phyloP scores from a whole-genome alignment of 1,140 invertebrate genomes.

The Drosophila nigromelanica region DNA sequence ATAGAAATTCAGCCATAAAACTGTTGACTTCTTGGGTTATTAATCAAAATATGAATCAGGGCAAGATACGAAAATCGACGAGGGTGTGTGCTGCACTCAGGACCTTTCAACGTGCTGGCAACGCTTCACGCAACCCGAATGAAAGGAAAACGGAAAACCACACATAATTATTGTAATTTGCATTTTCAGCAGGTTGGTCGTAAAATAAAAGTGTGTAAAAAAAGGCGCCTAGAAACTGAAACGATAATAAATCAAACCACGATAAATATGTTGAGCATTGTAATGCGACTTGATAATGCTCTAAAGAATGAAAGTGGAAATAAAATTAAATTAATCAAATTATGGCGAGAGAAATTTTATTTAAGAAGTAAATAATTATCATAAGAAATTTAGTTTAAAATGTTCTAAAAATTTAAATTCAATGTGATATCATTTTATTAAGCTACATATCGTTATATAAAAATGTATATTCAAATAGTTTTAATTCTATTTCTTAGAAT shows the following conservation, averaged over 20 bases:
- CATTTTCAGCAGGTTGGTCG: slow-evolving; percentile 56
- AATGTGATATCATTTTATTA: neutral
- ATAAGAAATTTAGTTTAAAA: too few species aligned
- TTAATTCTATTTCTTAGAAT: neutral
- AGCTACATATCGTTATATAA: neutral
- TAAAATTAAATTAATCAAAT: neutral
- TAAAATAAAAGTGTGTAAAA: slow-evolving; percentile 20
- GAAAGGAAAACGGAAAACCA: slow-evolving; percentile 17
- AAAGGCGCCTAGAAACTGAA: slow-evolving; percentile 58
- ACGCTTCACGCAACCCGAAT: slow-evolving; percentile 16
- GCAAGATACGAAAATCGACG: slow-evolving; percentile 3
- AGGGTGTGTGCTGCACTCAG: slow-evolving; percentile 43
- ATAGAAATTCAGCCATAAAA: slow-evolving; percentile 17
- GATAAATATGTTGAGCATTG: neutral
- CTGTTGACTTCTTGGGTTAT: slow-evolving; percentile 43
- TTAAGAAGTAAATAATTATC: too few species aligned
- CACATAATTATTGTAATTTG: slow-evolving; percentile 78
- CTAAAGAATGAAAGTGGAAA: neutral
- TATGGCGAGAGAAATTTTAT: too few species aligned
- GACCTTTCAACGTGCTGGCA: slow-evolving; percentile 38
- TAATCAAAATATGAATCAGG: slow-evolving; percentile 62
- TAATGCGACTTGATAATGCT: slow-evolving; percentile 10
- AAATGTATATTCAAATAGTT: neutral
- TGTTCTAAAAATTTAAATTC: too few species aligned
- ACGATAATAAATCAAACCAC: slow-evolving; percentile 72